phyloP scores from a whole-genome alignment of 1,140 invertebrate species.

The Zophobas atratus region DNA sequence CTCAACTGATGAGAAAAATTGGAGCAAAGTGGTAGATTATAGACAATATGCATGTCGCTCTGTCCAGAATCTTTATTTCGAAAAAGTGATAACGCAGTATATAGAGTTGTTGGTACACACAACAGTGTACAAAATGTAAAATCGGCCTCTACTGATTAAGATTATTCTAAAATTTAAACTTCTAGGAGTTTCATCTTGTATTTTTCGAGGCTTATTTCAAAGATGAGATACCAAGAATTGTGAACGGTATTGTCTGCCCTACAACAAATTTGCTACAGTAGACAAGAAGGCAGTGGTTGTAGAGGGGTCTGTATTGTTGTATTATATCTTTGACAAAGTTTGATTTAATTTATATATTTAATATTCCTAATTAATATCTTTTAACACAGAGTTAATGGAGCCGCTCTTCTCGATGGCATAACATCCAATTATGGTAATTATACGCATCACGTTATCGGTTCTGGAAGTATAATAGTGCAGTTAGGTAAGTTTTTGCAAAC shows the following conservation, averaged over 20 bases:
- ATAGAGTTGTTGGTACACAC: too few species aligned
- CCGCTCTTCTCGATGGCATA: too few species aligned
- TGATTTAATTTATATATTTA: too few species aligned
- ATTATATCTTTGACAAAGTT: too few species aligned
- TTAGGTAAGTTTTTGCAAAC: too few species aligned
- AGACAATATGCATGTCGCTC: background rate
- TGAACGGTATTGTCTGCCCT: slow-evolving; percentile 79
- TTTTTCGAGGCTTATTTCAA: background rate
- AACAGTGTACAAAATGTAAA: too few species aligned
- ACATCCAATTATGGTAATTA: too few species aligned
- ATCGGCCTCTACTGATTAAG: too few species aligned
- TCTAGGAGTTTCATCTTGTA: slow-evolving; percentile 81
- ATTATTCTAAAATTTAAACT: background rate
- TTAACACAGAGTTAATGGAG: too few species aligned
- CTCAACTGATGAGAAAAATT: background rate
- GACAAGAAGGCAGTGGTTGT: slow-evolving; percentile 91
- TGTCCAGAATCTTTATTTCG: background rate
- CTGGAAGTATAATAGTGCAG: too few species aligned
- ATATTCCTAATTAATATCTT: too few species aligned
- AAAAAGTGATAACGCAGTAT: background rate
- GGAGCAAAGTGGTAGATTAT: slow-evolving; percentile 6
- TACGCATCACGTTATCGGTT: too few species aligned
- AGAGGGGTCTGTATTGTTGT: slow-evolving; percentile 77
- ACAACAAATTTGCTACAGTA: slow-evolving; percentile 92
- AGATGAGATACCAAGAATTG: background rate